phyloP scores from a whole-genome alignment of 2,888 invertebrate genomes.

The Desoria tigrina region DNA sequence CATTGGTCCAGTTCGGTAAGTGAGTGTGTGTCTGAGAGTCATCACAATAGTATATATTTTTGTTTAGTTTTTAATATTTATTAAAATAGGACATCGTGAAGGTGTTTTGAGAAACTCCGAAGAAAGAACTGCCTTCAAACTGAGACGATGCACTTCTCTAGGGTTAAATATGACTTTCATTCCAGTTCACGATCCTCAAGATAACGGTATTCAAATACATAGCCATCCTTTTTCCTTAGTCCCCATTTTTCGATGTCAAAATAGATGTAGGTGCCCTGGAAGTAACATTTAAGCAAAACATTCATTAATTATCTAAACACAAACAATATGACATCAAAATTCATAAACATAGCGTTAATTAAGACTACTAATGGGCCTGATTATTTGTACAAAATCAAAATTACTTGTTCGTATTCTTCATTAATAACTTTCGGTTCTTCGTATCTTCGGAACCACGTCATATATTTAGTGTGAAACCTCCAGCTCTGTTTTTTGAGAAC shows the following conservation, averaged over 20 bases:
- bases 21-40: too few species aligned
- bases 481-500: slow-evolving; percentile 99
- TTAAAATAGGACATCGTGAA: neutral
- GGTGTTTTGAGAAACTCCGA: neutral
- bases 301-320: too few species aligned
- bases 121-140: slow-evolving; percentile 8
- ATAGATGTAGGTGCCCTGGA: slow-evolving; percentile 99
- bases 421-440: slow-evolving; percentile 99
- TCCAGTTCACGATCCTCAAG: slow-evolving; percentile 99
- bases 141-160: neutral
- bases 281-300: too few species aligned
- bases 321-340: too few species aligned
- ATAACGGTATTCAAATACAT: slow-evolving; percentile 99
- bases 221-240: slow-evolving; percentile 99
- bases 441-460: slow-evolving; percentile 99
- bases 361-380: too few species aligned
- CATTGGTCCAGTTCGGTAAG: too few species aligned
- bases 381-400: slow-evolving; percentile 35
- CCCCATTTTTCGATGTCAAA: slow-evolving; percentile 99
- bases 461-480: slow-evolving; percentile 99
- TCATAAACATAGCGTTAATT: too few species aligned
- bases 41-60: too few species aligned
- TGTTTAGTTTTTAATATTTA: too few species aligned
- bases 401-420: slow-evolving; percentile 98
- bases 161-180: slow-evolving; percentile 61